Percentiles rank a stretch among this genome's conserved stretches.
phyloP scores from a whole-genome alignment of 2,888 invertebrate species.

The Ischnura elegans region DNA sequence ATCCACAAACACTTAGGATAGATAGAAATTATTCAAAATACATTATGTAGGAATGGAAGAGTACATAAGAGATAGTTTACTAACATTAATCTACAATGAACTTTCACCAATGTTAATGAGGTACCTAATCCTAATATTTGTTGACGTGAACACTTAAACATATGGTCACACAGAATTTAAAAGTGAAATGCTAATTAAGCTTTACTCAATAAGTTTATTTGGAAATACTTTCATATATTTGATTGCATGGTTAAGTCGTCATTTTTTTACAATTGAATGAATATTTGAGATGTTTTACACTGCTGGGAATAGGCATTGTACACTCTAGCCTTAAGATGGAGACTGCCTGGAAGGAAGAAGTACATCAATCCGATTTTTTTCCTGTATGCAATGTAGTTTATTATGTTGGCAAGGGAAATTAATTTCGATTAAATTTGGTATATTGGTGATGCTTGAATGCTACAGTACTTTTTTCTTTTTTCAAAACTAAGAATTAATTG shows the following conservation, averaged over 20 bases:
- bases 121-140: background rate
- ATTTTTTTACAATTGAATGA: constrained; percentile 5
- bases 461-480: background rate
- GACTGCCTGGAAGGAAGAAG: background rate
- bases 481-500: background rate
- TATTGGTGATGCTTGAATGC: too few species aligned
- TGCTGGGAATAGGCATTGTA: background rate
- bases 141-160: background rate
- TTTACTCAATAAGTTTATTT: too few species aligned
- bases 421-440: background rate
- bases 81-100: background rate
- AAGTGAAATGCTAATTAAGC: background rate
- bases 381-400: background rate
- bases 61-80: background rate
- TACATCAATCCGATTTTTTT: background rate
- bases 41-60: constrained; percentile 48
- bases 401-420: background rate
- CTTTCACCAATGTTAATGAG: background rate
- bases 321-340: background rate
- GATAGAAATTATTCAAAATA: background rate
- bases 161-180: background rate
- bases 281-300: constrained; percentile 23
- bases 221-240: background rate
- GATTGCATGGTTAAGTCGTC: constrained; percentile 44
- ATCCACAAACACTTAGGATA: constrained; percentile 36